phyloP scores from a whole-genome alignment of 2,797 vertebrate species.

The Myotis myotis region DNA sequence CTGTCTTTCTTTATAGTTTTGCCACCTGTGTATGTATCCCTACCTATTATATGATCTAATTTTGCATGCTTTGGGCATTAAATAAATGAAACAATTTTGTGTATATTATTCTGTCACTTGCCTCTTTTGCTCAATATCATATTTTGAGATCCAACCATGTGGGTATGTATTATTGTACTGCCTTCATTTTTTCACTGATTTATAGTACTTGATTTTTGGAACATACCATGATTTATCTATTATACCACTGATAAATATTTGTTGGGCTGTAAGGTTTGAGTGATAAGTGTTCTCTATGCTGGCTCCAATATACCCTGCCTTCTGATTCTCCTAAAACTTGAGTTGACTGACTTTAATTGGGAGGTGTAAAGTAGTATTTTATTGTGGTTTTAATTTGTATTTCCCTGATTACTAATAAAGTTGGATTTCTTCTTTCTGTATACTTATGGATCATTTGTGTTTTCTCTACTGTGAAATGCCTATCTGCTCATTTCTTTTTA shows the following conservation, averaged over 20 bases:
- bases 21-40: not conserved
- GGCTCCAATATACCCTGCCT: not conserved
- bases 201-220: not conserved
- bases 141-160: not conserved
- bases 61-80: not conserved
- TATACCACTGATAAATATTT: not conserved
- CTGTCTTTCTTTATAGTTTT: not conserved
- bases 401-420: not conserved
- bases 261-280: not conserved
- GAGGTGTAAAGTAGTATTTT: not conserved
- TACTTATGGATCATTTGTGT: not conserved
- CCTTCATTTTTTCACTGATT: not conserved
- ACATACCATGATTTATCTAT: not conserved
- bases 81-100: not conserved
- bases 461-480: not conserved
- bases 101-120: not conserved
- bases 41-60: not conserved
- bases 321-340: not conserved
- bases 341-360: constrained; percentile 3
- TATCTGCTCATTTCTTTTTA: not conserved
- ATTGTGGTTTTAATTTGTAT: constrained; percentile 12
- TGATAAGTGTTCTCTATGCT: not conserved
- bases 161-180: not conserved
- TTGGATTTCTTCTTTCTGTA: not conserved
- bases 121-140: not conserved